phyloP scores from a whole-genome alignment of 2,888 invertebrate species.

The Andrena camellia region DNA sequence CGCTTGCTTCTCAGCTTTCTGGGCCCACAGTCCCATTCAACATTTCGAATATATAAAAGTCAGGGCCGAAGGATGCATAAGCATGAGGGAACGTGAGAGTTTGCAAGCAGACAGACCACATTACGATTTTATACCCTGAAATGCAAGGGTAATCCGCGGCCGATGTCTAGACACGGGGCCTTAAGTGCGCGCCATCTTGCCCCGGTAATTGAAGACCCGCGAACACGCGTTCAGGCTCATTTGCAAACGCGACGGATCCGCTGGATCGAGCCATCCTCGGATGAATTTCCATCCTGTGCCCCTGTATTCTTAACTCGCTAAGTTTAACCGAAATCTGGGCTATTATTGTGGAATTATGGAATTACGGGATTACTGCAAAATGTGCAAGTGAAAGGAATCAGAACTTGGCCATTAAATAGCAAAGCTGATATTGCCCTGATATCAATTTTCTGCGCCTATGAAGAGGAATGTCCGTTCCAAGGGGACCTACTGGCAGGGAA shows the following conservation, averaged over 20 bases:
- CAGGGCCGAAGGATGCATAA: background rate
- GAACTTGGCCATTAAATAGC: no score
- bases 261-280: background rate
- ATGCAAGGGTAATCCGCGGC: conserved; percentile 25
- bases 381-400: no score
- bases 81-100: background rate
- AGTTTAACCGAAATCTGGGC: background rate
- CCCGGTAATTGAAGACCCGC: conserved; percentile 16
- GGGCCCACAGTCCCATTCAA: background rate
- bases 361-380: no score
- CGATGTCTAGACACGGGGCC: conserved; percentile 11
- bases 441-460: no score
- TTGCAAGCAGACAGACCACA: background rate
- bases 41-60: background rate
- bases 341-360: background rate
- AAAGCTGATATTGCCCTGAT: no score
- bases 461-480: background rate
- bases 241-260: background rate
- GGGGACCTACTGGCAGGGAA: background rate
- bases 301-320: background rate
- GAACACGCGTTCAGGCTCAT: background rate
- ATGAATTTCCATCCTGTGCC: background rate
- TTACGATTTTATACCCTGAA: conserved; percentile 24
- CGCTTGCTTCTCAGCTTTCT: background rate
- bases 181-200: conserved; percentile 20